Evolutionary conservation across 35 echinoderm and acorn worm species (phyloP), one percentile per base, ranked within the genome.

Genomic region (Heliocidaris tuberculata): DNA sequence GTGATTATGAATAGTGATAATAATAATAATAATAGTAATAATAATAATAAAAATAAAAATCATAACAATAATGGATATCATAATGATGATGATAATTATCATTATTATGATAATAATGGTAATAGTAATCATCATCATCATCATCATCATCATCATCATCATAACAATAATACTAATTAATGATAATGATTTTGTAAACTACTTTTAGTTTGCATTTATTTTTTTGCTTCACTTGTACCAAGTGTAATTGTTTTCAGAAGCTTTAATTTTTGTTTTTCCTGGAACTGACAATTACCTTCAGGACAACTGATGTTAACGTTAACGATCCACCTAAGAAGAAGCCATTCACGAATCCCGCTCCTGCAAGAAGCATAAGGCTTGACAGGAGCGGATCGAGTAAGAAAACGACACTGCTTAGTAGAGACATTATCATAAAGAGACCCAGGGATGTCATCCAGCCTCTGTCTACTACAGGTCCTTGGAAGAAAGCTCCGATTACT

Each of bases 341-440:
- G n/a, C 91, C 91, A 31, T 93, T 93, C 16, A 59, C 11, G 48
- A 93, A 93, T 17, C 31, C 91, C 48, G 91, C 91, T 52, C 9
- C 19, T 32, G 91, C 50, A 24, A 93, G 47, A 48, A 93, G 47
- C 50, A 31, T 30, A 48, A 59, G 7, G 50, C 13, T 50, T 48
- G 47, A 30, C 6, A 93, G 1, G n/a, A 93, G 48, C 6, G 91
- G 91, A 59, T 93, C 91, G 13, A 93, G 31, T n/a, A 93, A 59
- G 4, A 93, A 93, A 59, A 93, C 50, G 6, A 93, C 47, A 59
- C 91, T 93, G 91, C 50, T 59, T 13, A 93, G 15, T 24, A 93
- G 30, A 49, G 91, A 49, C 11, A 93, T 13, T 1, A 59, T n/a
- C 91, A 93, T 93, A 48, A 93, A 93, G 11, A 93, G 48, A n/a